Base-by-base conservation (phyloP, 2,797 vertebrate genomes). In the Microchirus variegatus region DNA sequence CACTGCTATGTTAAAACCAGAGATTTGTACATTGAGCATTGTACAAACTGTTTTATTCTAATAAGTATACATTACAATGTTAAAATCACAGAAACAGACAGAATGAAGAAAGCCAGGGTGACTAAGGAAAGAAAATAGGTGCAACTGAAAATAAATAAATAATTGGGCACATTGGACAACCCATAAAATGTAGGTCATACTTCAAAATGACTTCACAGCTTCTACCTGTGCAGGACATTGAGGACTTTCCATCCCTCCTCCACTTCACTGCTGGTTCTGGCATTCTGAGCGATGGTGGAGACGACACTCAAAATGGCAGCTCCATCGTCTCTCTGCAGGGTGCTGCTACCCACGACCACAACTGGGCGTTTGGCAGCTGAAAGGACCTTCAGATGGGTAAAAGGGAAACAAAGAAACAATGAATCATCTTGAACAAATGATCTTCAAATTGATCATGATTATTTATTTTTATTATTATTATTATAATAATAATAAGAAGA, bases 181-280 rank as follows among this genome's bases (percentile, higher is more conserved):
- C 22, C 22, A 22, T 22, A 22, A 22, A 22, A 22, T 31, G 31
- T 8, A 8, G 5, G 8, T 4, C 31, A 31, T 31, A 31, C 26
- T 31, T 31, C 7, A 42, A 42, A 42, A 41, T 14, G 1, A 41
- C 14, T 41, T 41, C 40, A 41, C 11, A 6, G 22, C 26, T 8
- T 26, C 11, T 69, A 94, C 93, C 92, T 91, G 81, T 94, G 92
- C 59, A 94, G 84, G 56, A 93, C 95, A 77, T 97, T 99, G 80
- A 99, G 92, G 74, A 99, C 95, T 77, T 98, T 99, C 97, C 97
- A 99, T 0, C 95, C 93, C 7, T 90, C 84, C 61, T 90, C 84
- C 80, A 94, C 93, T 13, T 94, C 91, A 0, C 95, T 97, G 70
- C 91, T 95, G 67, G 77, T 78, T 67, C 95, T 92, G 66, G 94